Evolutionary conservation across 2,113 vertebrate genomes (phyloP), one percentile per base, ranked within the genome.

Genomic region (Aramus guarauna): DNA sequence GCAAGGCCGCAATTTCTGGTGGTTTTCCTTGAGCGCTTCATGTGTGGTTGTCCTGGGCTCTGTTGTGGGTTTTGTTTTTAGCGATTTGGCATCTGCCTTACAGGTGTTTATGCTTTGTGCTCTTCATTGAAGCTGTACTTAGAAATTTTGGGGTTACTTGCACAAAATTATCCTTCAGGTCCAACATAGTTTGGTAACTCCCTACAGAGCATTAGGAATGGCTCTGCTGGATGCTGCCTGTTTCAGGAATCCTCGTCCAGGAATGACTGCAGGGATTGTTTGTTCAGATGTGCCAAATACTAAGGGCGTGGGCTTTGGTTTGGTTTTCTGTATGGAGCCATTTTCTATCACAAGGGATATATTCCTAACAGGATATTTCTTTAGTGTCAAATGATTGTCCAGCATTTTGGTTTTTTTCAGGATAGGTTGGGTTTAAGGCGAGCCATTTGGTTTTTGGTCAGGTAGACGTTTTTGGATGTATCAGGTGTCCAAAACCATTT

Each of bases 121-220:
- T 78, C 55, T 60, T 89, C 30, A 5, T 32, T 63, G 73, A 91
- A 68, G 15, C 47, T 37, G 52, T 66, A 8, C 56, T 68, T 83
- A 69, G 71, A 76, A 66, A 64, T 76, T 34, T 58, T 18, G 30
- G 69, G 32, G 26, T 89, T 88, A 36, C 67, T 93, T 73, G 55
- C 71, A 60, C 30, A 20, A 19, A 83, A 9, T 48, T 15, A 43
- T 66, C 45, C 19, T 68, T 87, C 12, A 23, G 30, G 23, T 72
- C 59, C 34, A n/a, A 0, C 13, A 6, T 30, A 2, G 32, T 87
- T 83, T 88, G 69, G 52, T 94, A 85, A 71, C 0, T 7, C 21
- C 7, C 36, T 9, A 2, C 32, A 48, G 55, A 9, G 12, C 1
- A 0, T 21, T 55, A 1, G 9, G 22, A 89, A 56, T 39, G 52